phyloP scores from a whole-genome alignment of 2,797 vertebrate genomes.

The Enteromius afrohamiltoni region DNA sequence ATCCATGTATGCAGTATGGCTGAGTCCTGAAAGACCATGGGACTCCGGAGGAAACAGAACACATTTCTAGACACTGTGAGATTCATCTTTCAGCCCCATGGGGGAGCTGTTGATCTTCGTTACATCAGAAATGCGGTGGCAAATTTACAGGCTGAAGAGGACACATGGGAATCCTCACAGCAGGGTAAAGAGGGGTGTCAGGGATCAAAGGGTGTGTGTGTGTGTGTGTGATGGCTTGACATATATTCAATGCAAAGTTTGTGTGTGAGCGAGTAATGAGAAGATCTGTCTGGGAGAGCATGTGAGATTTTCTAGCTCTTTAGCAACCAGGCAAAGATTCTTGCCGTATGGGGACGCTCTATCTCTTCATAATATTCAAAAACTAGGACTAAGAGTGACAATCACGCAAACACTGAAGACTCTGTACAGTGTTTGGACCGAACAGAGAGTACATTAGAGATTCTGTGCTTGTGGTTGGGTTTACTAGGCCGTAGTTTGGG shows the following conservation, averaged over 20 bases:
- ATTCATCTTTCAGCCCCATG: slow-evolving; percentile 39
- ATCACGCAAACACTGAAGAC: slow-evolving; percentile 31
- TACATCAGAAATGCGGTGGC: not conserved
- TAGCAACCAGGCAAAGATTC: not conserved
- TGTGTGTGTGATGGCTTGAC: slow-evolving; percentile 30
- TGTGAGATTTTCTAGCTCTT: not conserved
- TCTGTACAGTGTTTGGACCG: slow-evolving; percentile 33
- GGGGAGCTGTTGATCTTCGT: slow-evolving; percentile 54
- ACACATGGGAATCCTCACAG: slow-evolving; percentile 23
- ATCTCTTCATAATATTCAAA: slow-evolving; percentile 32
- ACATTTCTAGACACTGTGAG: not conserved
- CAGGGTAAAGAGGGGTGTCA: slow-evolving; percentile 34
- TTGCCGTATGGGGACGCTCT: slow-evolving; percentile 42
- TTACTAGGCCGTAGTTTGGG: not conserved
- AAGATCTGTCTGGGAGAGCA: slow-evolving; percentile 27
- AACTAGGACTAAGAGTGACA: not conserved
- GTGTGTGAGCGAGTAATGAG: slow-evolving; percentile 31
- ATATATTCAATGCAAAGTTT: slow-evolving; percentile 47
- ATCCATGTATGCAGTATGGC: not conserved
- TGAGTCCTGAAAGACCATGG: slow-evolving; percentile 16
- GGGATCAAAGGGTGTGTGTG: slow-evolving; percentile 51
- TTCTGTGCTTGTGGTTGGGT: slow-evolving; percentile 15
- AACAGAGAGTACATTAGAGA: slow-evolving; percentile 27
- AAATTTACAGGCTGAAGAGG: not conserved
- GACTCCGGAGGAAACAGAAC: slow-evolving; percentile 8